Conservation (phyloP, 1,140 invertebrate genomes). For the Listronotus oregonensis region DNA sequence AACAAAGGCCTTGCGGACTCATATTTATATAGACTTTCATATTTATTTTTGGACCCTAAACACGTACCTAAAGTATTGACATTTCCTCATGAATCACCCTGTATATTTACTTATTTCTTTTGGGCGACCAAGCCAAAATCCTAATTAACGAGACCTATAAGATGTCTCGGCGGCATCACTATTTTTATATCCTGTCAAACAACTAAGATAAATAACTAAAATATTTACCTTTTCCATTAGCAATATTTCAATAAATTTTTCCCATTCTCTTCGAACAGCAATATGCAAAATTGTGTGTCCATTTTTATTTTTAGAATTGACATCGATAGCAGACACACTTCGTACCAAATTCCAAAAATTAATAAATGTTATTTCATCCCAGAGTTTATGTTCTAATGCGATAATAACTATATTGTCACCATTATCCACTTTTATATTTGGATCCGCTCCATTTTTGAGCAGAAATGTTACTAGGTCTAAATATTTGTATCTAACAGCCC, state of each 20-base stretch:
- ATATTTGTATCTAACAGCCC: conserved; percentile 53
- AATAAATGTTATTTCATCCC: conserved; percentile 53
- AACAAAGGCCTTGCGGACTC: too few relatives aligned
- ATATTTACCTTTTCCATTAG: conserved; percentile 41
- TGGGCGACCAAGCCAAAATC: too few relatives aligned
- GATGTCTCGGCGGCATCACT: too few relatives aligned
- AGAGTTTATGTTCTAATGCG: conserved; percentile 49
- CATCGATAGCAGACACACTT: conserved; percentile 38
- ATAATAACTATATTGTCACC: conserved; percentile 51
- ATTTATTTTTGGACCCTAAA: too few relatives aligned
- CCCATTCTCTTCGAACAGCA: conserved; percentile 51
- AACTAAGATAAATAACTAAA: too few relatives aligned
- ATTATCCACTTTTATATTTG: conserved; percentile 46
- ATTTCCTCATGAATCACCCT: too few relatives aligned
- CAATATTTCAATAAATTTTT: conserved; percentile 45
- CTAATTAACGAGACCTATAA: too few relatives aligned
- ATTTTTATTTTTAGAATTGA: conserved; percentile 49
- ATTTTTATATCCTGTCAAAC: too few relatives aligned
- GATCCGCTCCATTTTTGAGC: conserved; percentile 50
- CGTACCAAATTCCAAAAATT: conserved; percentile 50
- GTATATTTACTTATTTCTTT: too few relatives aligned
- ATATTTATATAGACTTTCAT: too few relatives aligned
- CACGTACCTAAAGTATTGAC: too few relatives aligned
- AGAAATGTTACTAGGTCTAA: conserved; percentile 52
- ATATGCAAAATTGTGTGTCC: conserved; percentile 53